phyloP scores from a whole-genome alignment of 1,140 invertebrate genomes.

The Sesamia nonagrioides region DNA sequence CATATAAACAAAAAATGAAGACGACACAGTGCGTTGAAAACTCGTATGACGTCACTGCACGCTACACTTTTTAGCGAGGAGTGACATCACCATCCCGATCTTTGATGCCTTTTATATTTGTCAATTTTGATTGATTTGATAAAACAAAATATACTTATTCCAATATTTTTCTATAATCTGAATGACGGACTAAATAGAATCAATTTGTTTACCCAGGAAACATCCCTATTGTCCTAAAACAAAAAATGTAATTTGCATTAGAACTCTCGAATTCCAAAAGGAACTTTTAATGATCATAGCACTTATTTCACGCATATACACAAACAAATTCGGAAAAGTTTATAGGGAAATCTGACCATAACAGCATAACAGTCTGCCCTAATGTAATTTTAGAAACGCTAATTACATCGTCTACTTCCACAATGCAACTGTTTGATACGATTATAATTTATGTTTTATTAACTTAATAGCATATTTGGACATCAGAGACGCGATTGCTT shows the following conservation, averaged over 20 bases:
- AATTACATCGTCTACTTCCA: slow-evolving; percentile 34
- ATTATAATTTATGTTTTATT: slow-evolving; percentile 22
- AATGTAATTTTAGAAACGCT: slow-evolving; percentile 26
- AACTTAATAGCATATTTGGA: slow-evolving; percentile 34
- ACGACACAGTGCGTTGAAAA: too few species aligned
- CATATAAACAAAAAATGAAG: too few species aligned
- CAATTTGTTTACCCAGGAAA: too few species aligned
- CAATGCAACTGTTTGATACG: slow-evolving; percentile 34
- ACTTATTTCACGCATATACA: slow-evolving; percentile 12
- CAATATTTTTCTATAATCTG: too few species aligned
- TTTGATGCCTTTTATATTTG: too few species aligned
- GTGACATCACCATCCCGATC: too few species aligned
- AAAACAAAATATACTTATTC: too few species aligned
- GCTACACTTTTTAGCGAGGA: too few species aligned
- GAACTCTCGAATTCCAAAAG: not conserved
- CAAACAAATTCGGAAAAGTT: not conserved
- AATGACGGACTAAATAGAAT: too few species aligned
- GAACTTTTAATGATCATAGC: slow-evolving; percentile 6
- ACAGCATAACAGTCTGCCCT: not conserved
- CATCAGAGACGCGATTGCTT: not conserved
- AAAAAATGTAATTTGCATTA: not conserved
- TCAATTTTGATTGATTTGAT: too few species aligned
- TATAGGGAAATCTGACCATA: not conserved
- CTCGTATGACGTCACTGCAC: too few species aligned
- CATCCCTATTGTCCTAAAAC: too few species aligned